These are phyloP conservation scores for Eulithis testata DNA, from an alignment of 2,888 invertebrate genomes.

Conservation along the genomic window DNA sequence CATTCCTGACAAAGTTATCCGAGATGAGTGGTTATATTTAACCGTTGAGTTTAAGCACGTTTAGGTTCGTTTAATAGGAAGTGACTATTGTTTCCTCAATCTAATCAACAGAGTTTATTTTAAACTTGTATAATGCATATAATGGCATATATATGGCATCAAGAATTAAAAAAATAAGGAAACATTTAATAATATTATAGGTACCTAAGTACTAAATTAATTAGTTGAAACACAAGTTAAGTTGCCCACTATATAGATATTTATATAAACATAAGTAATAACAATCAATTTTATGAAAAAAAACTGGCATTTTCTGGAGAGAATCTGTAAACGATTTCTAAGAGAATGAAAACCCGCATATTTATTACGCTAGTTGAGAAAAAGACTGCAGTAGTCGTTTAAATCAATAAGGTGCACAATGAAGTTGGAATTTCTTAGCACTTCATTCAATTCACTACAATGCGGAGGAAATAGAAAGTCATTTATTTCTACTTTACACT, in stretches of 20 bases:
- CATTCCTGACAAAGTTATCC: constrained; percentile 1
- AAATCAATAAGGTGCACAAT: too few species aligned
- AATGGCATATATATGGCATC: not conserved
- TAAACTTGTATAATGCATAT: not conserved
- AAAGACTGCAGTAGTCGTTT: not conserved
- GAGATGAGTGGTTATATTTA: not conserved
- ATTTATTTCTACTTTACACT: too few species aligned
- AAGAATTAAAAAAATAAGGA: not conserved
- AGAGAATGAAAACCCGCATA: not conserved
- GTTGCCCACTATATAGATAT: too few species aligned
- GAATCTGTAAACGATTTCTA: not conserved
- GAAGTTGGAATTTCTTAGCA: not conserved
- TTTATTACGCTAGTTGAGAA: not conserved
- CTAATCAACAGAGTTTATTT: not conserved
- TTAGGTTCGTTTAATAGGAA: not conserved
- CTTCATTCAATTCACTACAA: not conserved
- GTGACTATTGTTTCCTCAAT: not conserved
- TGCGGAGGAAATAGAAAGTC: not conserved
- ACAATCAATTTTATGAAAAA: too few species aligned
- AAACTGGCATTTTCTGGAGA: too few species aligned
- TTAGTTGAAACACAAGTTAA: not conserved
- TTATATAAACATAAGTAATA: too few species aligned
- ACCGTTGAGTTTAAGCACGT: not conserved
- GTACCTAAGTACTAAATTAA: not conserved
- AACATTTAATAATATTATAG: not conserved